phyloP scores from a whole-genome alignment of 2,888 invertebrate species.

The Liopterus haemorrhoidalis region DNA sequence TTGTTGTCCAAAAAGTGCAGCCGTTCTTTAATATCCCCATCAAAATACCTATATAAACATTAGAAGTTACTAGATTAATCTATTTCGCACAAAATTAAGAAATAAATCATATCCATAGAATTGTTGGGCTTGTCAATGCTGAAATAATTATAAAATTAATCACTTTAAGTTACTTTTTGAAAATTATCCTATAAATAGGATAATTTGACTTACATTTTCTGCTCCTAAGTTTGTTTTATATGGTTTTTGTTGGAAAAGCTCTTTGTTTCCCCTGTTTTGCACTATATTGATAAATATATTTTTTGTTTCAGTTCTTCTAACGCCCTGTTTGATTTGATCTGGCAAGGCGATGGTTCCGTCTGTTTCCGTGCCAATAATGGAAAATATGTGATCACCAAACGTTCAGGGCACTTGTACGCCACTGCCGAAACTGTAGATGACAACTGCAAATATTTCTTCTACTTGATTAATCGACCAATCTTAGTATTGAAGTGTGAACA shows the following conservation, averaged over 20 bases:
- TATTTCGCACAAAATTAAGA: too few species aligned
- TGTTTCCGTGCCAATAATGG: constrained; percentile 92
- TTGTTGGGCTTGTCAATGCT: too few species aligned
- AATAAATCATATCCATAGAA: too few species aligned
- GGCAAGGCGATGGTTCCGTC: constrained; percentile 88
- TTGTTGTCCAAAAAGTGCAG: too few species aligned
- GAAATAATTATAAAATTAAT: too few species aligned
- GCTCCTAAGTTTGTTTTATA: not conserved
- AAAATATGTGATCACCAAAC: constrained; percentile 87
- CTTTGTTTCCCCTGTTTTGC: not conserved
- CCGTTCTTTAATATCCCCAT: too few species aligned
- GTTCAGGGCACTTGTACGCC: constrained; percentile 89
- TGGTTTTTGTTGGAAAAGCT: constrained; percentile 1
- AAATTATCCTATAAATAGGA: not conserved
- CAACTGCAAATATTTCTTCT: constrained; percentile 89
- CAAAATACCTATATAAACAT: too few species aligned
- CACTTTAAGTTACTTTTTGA: too few species aligned
- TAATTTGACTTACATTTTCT: not conserved
- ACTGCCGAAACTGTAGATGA: constrained; percentile 77
- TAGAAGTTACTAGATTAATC: too few species aligned
- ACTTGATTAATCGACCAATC: constrained; percentile 88
- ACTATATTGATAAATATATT: constrained; percentile 11
- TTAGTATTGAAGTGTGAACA: constrained; percentile 91
- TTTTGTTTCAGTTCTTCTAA: constrained; percentile 66
- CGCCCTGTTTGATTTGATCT: constrained; percentile 87